These are phyloP conservation scores for Epizoanthus ramosus DNA, from an alignment of 92 coral and sea anemone genomes.

Conservation along the genomic window DNA sequence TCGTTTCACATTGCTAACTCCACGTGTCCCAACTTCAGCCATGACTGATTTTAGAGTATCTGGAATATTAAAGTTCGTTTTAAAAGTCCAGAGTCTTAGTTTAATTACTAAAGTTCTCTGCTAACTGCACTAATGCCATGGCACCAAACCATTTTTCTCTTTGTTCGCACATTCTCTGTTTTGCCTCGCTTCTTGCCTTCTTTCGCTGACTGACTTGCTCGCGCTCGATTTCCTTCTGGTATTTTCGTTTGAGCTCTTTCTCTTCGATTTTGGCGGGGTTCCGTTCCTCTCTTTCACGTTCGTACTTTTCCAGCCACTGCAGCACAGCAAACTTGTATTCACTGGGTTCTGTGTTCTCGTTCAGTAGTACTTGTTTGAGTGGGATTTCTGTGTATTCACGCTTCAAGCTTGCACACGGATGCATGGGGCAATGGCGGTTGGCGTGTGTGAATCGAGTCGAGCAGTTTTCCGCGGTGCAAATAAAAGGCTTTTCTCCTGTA, in stretches of 20 bases:
- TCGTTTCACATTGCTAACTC: conserved; percentile 27
- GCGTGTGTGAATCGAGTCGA: conserved; percentile 96
- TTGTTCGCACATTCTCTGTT: conserved; percentile 88
- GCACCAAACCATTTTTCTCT: conserved; percentile 99
- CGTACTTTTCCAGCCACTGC: conserved; percentile 91
- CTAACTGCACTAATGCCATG: conserved; percentile 95
- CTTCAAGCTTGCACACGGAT: conserved; percentile 88
- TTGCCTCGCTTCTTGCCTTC: conserved; percentile 86
- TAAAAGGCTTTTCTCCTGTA: conserved; percentile 97
- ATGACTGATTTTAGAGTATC: no score
- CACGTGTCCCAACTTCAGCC: conserved; percentile 20
- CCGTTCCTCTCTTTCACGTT: conserved; percentile 82
- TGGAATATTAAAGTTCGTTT: background rate
- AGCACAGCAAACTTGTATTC: conserved; percentile 92
- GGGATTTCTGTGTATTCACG: conserved; percentile 86
- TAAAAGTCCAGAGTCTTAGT: conserved; percentile 9
- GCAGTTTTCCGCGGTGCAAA: conserved; percentile 87
- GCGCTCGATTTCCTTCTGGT: conserved; percentile 70
- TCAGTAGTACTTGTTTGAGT: conserved; percentile 79
- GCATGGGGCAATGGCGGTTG: conserved; percentile 95
- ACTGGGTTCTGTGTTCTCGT: conserved; percentile 94
- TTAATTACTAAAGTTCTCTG: conserved; percentile 61
- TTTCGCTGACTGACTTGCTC: conserved; percentile 83
- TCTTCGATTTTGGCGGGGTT: conserved; percentile 74
- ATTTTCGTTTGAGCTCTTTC: conserved; percentile 67